Evolutionary conservation across 2,113 vertebrate species (phyloP).

Genomic region (Brachypodius melanocephalos): DNA sequence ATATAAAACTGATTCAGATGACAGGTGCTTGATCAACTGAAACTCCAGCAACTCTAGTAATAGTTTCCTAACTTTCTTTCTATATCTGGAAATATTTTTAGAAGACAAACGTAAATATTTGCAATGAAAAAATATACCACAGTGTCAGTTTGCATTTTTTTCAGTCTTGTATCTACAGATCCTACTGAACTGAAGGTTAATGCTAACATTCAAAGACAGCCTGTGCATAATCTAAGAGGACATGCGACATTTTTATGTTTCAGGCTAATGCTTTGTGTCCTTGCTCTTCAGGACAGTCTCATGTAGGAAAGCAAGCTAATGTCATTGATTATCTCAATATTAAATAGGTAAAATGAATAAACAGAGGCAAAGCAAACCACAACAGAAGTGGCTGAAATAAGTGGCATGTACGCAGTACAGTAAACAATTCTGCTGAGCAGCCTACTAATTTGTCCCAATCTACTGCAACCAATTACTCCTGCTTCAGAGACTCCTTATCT

Average conservation of each 20-base stretch:
- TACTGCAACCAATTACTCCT: constrained; percentile 32
- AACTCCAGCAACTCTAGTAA: neutral
- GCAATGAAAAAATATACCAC: neutral
- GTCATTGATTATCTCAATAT: neutral
- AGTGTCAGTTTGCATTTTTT: constrained; percentile 8
- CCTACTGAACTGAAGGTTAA: constrained; percentile 43
- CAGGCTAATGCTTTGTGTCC: constrained; percentile 15
- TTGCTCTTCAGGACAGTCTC: neutral
- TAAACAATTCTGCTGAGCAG: neutral
- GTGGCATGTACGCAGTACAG: neutral
- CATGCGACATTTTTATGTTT: constrained; percentile 22
- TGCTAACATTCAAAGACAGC: constrained; percentile 45
- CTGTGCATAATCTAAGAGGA: constrained; percentile 29
- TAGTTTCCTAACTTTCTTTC: constrained; percentile 1
- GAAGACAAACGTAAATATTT: constrained; percentile 35
- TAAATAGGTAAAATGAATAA: constrained; percentile 15
- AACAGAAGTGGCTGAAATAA: neutral
- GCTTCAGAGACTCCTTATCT: constrained; percentile 21
- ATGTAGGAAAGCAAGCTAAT: constrained; percentile 14
- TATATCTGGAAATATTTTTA: neutral
- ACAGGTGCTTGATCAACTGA: neutral
- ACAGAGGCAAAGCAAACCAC: neutral
- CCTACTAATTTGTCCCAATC: neutral
- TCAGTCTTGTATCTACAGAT: neutral
- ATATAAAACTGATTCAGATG: constrained; percentile 13